phyloP scores from a whole-genome alignment of 2,888 invertebrate genomes.

The Hirtodrosophila alboralis region DNA sequence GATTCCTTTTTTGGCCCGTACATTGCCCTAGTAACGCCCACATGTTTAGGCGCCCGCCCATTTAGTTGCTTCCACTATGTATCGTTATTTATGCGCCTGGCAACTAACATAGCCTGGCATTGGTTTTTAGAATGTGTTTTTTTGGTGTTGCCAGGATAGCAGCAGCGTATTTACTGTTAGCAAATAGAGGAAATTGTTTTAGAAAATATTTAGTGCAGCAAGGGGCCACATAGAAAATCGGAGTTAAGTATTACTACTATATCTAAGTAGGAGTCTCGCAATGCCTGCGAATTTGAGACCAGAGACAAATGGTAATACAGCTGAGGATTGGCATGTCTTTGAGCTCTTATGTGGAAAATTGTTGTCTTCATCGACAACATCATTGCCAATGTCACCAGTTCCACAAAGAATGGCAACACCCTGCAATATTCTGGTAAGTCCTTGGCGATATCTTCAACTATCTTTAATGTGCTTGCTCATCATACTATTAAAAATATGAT shows the following conservation, averaged over 20 bases:
- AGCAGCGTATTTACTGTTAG: slow-evolving; percentile 49
- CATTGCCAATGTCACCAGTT: slow-evolving; percentile 52
- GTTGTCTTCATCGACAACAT: too few species aligned
- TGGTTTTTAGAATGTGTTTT: slow-evolving; percentile 22
- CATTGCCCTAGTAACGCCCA: slow-evolving; percentile 72
- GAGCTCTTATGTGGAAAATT: slow-evolving; percentile 86
- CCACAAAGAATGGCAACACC: slow-evolving; percentile 3
- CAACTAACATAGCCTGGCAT: slow-evolving; percentile 47
- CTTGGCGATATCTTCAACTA: slow-evolving; percentile 28
- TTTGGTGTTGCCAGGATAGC: slow-evolving; percentile 55
- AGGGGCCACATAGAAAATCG: slow-evolving; percentile 9
- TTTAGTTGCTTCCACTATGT: slow-evolving; percentile 37
- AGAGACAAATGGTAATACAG: slow-evolving; percentile 84
- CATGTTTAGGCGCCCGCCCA: slow-evolving; percentile 29
- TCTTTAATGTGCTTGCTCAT: slow-evolving; percentile 21
- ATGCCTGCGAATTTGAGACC: slow-evolving; percentile 64
- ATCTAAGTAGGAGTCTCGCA: neutral
- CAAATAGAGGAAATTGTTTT: slow-evolving; percentile 56
- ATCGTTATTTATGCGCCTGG: slow-evolving; percentile 71
- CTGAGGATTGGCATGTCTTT: slow-evolving; percentile 91
- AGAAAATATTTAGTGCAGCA: slow-evolving; percentile 28
- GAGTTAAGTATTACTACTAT: slow-evolving; percentile 9
- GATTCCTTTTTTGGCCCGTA: neutral
- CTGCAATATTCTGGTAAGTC: slow-evolving; percentile 31
- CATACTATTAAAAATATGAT: slow-evolving; percentile 42